Evolutionary conservation across 64 coral and sea anemone genomes (phyloP).

Genomic region (Cladopsammia gracilis): DNA sequence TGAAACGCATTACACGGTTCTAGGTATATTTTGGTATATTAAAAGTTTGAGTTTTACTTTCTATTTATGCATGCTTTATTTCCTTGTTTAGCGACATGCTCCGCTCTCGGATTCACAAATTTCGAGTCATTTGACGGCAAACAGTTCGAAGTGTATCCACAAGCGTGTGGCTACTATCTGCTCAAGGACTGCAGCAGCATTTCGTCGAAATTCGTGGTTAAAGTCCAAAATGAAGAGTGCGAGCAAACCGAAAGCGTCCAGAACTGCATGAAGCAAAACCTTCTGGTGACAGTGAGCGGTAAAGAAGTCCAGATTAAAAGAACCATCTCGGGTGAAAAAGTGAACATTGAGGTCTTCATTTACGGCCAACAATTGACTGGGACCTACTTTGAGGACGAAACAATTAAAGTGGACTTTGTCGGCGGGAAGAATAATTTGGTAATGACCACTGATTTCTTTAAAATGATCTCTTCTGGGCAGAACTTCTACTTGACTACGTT

Average conservation of each 20-base stretch:
- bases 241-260: neutral
- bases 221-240: constrained; percentile 5
- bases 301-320: neutral
- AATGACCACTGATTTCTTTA: constrained; percentile 1
- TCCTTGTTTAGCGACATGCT: neutral
- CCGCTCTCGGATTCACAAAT: constrained; percentile 6
- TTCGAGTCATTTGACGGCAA: constrained; percentile 35
- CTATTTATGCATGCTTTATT: neutral
- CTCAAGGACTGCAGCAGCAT: neutral
- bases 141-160: neutral
- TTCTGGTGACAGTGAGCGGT: neutral
- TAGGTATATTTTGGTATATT: too few species aligned
- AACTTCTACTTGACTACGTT: neutral
- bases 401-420: neutral
- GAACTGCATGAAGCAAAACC: neutral
- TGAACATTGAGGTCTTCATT: too few species aligned
- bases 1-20: too few species aligned
- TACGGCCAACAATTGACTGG: too few species aligned
- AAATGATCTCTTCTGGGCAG: neutral
- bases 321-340: neutral
- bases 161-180: neutral
- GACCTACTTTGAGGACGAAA: too few species aligned
- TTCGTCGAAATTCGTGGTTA: neutral
- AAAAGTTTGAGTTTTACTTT: too few species aligned
- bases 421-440: neutral